Percentiles rank a stretch among this genome's conserved stretches.
Conservation (phyloP, 2,888 invertebrate genomes). For the Mantis religiosa region DNA sequence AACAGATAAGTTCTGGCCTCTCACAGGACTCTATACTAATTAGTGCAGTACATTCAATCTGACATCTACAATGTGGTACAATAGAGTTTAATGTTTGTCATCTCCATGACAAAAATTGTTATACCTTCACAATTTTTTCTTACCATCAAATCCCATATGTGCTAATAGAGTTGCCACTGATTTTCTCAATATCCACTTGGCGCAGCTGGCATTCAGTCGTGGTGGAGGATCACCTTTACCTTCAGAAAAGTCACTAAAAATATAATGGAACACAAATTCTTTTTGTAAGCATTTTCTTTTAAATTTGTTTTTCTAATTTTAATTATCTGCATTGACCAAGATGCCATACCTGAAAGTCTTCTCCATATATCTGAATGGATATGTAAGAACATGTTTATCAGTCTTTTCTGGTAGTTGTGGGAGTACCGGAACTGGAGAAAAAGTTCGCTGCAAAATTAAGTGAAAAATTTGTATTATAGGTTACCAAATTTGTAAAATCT, state of each 20-base stretch:
- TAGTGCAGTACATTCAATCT: too few species aligned
- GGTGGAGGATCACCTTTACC: constrained; percentile 5
- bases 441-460: neutral
- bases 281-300: neutral
- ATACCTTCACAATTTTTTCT: neutral
- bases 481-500: neutral
- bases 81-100: too few species aligned
- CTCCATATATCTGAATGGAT: constrained; percentile 5
- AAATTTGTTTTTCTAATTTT: neutral
- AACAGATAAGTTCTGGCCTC: too few species aligned
- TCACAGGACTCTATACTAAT: too few species aligned
- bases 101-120: too few species aligned
- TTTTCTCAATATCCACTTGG: constrained; percentile 45
- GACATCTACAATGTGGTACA: too few species aligned
- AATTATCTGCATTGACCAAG: neutral
- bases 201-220: constrained; percentile 37
- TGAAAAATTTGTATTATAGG: neutral
- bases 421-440: neutral
- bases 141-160: constrained; percentile 53
- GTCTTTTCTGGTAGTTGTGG: neutral
- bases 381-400: neutral
- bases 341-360: neutral
- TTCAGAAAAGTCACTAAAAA: constrained; percentile 10
- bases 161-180: constrained; percentile 50
- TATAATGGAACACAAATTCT: neutral